phyloP scores from a whole-genome alignment of 1,140 invertebrate species.

The Drosophila paulistorum region DNA sequence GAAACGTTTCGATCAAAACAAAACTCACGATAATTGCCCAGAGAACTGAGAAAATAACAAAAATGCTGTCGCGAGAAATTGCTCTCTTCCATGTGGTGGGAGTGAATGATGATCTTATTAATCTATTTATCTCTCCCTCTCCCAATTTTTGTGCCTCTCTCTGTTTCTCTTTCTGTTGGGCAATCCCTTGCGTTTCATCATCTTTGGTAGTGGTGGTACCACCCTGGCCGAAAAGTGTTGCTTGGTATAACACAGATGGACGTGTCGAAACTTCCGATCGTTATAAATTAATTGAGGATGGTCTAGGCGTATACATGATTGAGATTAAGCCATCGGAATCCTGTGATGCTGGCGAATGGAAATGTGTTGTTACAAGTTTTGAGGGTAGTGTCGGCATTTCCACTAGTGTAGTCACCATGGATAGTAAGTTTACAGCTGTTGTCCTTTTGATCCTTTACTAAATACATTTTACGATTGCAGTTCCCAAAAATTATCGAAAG shows the following conservation, averaged over 20 bases:
- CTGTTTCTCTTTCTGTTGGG: slow-evolving; percentile 20
- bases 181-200: neutral
- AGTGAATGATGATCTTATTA: neutral
- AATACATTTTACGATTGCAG: slow-evolving; percentile 34
- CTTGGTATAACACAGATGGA: slow-evolving; percentile 93
- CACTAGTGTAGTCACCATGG: slow-evolving; percentile 88
- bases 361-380: slow-evolving; percentile 90
- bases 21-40: slow-evolving; percentile 52
- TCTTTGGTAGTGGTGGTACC: slow-evolving; percentile 87
- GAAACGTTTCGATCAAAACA: slow-evolving; percentile 66
- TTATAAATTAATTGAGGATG: slow-evolving; percentile 90
- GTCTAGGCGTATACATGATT: slow-evolving; percentile 90
- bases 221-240: slow-evolving; percentile 90
- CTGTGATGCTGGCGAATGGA: slow-evolving; percentile 94
- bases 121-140: slow-evolving; percentile 25
- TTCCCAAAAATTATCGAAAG: slow-evolving; percentile 94
- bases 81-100: slow-evolving; percentile 12
- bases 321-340: slow-evolving; percentile 89
- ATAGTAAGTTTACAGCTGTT: slow-evolving; percentile 80
- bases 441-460: neutral
- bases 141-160: slow-evolving; percentile 17
- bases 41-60: slow-evolving; percentile 34
- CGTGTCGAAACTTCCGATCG: slow-evolving; percentile 86
- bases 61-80: slow-evolving; percentile 10
- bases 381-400: slow-evolving; percentile 89